A percentile compares a stretch with the other conserved stretches of the same genome.
Evolutionary conservation across 2,113 vertebrate species (phyloP).

Genomic region (Gasterosteus nipponicus): DNA sequence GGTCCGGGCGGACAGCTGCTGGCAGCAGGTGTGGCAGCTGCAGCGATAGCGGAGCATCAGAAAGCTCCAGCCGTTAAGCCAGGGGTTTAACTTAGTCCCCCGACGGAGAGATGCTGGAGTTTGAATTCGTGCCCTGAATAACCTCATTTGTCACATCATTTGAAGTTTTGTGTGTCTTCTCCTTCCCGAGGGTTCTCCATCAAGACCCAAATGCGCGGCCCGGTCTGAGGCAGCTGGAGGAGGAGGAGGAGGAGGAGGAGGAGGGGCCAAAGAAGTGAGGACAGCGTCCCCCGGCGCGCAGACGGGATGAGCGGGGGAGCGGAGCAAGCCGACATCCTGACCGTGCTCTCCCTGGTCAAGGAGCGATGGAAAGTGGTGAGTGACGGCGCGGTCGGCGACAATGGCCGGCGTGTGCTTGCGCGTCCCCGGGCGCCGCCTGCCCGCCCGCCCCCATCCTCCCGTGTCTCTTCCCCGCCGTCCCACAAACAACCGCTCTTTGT

Average conservation of each 20-base stretch:
- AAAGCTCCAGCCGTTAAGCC: conserved; percentile 28
- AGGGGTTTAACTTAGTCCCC: conserved; percentile 11
- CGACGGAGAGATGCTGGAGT: background rate
- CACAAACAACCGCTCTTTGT: conserved; percentile 54
- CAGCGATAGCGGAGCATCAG: conserved; percentile 33
- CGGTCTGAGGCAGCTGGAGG: conserved; percentile 46
- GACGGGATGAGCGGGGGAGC: conserved; percentile 94
- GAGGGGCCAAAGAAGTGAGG: conserved; percentile 63
- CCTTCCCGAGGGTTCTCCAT: conserved; percentile 52
- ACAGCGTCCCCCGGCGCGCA: conserved; percentile 63
- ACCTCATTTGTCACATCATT: too few relatives aligned
- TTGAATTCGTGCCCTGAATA: background rate
- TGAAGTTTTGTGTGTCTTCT: too few relatives aligned
- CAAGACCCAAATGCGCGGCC: conserved; percentile 69
- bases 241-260: conserved; percentile 63
- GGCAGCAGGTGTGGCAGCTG: conserved; percentile 69
- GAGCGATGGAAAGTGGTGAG: conserved; percentile 99
- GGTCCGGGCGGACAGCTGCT: conserved; percentile 55
- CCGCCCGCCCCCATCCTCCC: conserved; percentile 23
- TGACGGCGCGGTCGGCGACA: conserved; percentile 45
- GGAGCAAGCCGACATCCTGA: conserved; percentile 96
- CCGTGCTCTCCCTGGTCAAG: conserved; percentile 92
- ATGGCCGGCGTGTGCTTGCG: conserved; percentile 42
- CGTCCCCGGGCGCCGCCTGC: conserved; percentile 39
- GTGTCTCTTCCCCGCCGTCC: conserved; percentile 4